Percentiles rank a stretch among this genome's conserved stretches.
Evolutionary conservation across 1,140 invertebrate genomes (phyloP).

Genomic region (Augochlora pura): DNA sequence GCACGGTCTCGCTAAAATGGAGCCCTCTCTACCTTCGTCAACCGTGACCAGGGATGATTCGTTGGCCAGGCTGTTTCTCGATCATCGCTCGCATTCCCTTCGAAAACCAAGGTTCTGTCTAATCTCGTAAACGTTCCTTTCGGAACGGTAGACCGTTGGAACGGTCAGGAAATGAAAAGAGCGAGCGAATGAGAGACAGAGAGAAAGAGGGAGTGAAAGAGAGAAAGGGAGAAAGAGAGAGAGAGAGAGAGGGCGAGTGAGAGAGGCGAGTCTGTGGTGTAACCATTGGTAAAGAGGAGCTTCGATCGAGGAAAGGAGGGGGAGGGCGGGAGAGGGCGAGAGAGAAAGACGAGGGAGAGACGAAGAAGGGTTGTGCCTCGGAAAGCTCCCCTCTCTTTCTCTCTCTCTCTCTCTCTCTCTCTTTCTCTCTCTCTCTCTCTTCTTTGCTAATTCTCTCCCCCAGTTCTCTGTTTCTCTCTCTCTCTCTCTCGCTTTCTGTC

Average conservation of each 20-base stretch:
- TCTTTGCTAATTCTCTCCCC: constrained; percentile 34
- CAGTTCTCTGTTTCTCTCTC: constrained; percentile 33
- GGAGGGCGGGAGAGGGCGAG: constrained; percentile 21
- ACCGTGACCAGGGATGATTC: neutral
- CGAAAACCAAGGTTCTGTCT: too few species aligned
- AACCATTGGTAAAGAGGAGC: constrained; percentile 64
- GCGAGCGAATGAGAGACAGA: constrained; percentile 19
- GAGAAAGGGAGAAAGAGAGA: constrained; percentile 14
- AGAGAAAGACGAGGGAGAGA: constrained; percentile 30
- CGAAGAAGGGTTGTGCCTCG: constrained; percentile 33
- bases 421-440: neutral
- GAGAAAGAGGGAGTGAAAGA: constrained; percentile 26
- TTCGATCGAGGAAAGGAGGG: constrained; percentile 68
- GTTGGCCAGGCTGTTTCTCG: neutral
- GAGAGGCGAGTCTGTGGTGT: constrained; percentile 54
- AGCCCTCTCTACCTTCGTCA: neutral
- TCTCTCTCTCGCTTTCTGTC: constrained; percentile 26
- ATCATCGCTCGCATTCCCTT: neutral
- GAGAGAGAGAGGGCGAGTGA: constrained; percentile 39
- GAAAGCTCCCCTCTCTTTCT: constrained; percentile 18
- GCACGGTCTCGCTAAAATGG: neutral
- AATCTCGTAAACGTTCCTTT: neutral
- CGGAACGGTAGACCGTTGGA: neutral
- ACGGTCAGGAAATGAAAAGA: constrained; percentile 3
- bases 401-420: constrained; percentile 28